Evolutionary conservation across 2,113 vertebrate genomes (phyloP), one percentile per base, ranked within the genome.

Genomic region (Xyrauchen texanus): DNA sequence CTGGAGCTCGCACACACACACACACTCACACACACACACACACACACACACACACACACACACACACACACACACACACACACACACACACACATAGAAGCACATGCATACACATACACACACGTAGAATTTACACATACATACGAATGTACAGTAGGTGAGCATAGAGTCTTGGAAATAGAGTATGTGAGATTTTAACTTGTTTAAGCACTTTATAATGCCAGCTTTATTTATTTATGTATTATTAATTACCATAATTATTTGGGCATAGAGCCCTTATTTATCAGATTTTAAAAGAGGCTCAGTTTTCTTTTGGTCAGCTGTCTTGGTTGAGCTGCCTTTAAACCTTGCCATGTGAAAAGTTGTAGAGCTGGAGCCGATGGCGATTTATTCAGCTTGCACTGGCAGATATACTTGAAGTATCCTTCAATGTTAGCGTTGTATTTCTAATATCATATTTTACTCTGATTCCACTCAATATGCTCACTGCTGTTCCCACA

Each of bases 201-300:
- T 76, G 62, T 90, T 86, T 87, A 92, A 92, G 91, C 91, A 93
- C 92, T 93, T 93, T 93, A 93, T 91, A 87, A 90, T 87, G 88
- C n/a, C 21, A 45, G 52, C 7, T 65, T 53, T 45, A 55, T 55
- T 70, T 55, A 76, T 55, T 65, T 11, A 15, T 8, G 34, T 11
- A 57, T 57, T 34, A 34, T 34, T 34, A 34, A 34, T 34, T 34
- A 34, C 3, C 45, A 4, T 6, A 49, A 63, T 62, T 8, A 74
- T 63, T 74, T 74, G 10, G 4, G 57, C 10, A 8, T 16, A 49
- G n/a, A 58, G 15, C n/a, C 4, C 15, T 61, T 13, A 15, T 58
- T 58, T 13, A 13, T 58, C 13, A 7, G 2, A 34, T 34, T 8
- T 8, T 34, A 47, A 49, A 49, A 8, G n/a, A 3, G 21, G 21